Base-by-base conservation (phyloP, 2,113 vertebrate species). In the Oxyura jamaicensis region DNA sequence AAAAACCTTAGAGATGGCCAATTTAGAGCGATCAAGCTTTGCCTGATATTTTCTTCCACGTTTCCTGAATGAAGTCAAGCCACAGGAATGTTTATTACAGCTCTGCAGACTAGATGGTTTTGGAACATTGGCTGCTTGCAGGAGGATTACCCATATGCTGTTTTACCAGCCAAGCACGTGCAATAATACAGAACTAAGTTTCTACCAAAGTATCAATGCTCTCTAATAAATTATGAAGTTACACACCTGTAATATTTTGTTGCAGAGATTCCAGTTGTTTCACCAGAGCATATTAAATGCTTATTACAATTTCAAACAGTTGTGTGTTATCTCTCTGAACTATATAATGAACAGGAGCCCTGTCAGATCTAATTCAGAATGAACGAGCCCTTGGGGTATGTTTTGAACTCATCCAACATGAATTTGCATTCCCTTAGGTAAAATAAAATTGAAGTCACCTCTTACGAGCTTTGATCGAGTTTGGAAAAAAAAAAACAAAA, bases 31-130 rank as follows among this genome's bases (percentile, higher is more conserved):
- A 86, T 48, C 41, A 79, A 20, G 6, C 36, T 60, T 79, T 93
- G 59, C 46, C 46, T 93, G 86, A 63, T 67, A 29, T 39, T 72
- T 86, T 4, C 86, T 93, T 52, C 41, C 8, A 14, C 29, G 13
- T 78, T 91, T 91, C 29, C 60, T 94, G 58, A 92, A 78, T 79
- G 89, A 96, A 92, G 65, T 75, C 7, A 53, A 91, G 58, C 58
- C 29, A 48, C 29, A 46, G 66, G 42, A 83, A 56, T 59, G 13
- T 88, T 2, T 56, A 20, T 91, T 91, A 85, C 62, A 82, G 20
- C 75, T 83, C 11, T 80, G 41, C 63, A 88, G 50, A 58, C 63
- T 67, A 52, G 29, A 50, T 75, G 21, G 23, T 67, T 22, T 90
- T 69, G 77, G 83, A 95, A 48, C 33, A 50, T 39, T 22, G 80